These are phyloP conservation scores for Drosophila prostipennis DNA, from an alignment of 2,888 invertebrate species.

Conservation along the genomic window DNA sequence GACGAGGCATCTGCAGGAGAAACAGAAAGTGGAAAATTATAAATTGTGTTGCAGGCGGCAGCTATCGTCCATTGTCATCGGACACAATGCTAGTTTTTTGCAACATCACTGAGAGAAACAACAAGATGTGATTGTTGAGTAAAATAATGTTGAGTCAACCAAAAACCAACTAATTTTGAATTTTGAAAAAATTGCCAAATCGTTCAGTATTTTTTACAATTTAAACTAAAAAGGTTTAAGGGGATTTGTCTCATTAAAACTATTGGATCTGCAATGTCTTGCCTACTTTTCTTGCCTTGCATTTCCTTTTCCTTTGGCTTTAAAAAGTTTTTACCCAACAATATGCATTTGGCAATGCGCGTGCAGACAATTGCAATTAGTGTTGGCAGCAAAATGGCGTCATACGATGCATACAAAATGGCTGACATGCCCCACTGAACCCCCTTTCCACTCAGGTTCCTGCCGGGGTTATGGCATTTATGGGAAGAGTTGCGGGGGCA, in stretches of 20 bases:
- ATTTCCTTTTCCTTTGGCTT: constrained; percentile 9
- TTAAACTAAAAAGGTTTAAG: too few species aligned
- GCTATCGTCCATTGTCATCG: constrained; percentile 22
- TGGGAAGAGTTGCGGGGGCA: constrained; percentile 17
- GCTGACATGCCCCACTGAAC: constrained; percentile 15
- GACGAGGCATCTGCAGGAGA: constrained; percentile 89
- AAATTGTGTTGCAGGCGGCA: constrained; percentile 39
- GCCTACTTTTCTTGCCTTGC: not conserved
- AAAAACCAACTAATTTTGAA: too few species aligned
- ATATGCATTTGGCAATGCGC: constrained; percentile 41
- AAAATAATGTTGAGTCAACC: too few species aligned
- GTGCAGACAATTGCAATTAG: constrained; percentile 58
- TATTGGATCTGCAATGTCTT: constrained; percentile 22
- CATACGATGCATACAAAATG: constrained; percentile 48
- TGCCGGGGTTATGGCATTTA: constrained; percentile 40
- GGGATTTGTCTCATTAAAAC: not conserved
- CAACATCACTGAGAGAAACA: constrained; percentile 5
- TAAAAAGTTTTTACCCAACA: constrained; percentile 24
- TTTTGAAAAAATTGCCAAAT: too few species aligned
- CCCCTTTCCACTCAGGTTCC: constrained; percentile 5
- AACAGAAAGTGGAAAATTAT: constrained; percentile 38
- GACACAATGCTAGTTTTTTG: constrained; percentile 23
- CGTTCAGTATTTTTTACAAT: too few species aligned
- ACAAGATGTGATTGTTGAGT: not conserved
- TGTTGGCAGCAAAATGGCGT: constrained; percentile 54